Percentiles rank a stretch among this genome's conserved stretches.
These are phyloP conservation scores for Taphrorychus bicolor DNA, from an alignment of 2,888 invertebrate species.

Conservation along the genomic window DNA sequence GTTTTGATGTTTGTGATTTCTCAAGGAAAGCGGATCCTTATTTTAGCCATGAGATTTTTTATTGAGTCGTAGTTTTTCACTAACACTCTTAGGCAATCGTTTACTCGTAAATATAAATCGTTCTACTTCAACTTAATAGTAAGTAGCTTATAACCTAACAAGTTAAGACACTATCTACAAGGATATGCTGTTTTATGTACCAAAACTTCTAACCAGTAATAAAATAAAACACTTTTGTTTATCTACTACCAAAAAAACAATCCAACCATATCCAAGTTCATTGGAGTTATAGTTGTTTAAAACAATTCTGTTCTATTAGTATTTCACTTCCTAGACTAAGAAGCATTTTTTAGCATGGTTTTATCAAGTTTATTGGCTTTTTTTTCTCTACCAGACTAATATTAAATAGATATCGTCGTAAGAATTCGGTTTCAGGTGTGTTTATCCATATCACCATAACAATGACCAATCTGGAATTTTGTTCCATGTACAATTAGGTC, in stretches of 20 bases:
- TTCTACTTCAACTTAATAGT: background rate
- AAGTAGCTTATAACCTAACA: background rate
- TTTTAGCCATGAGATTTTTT: conserved; percentile 21
- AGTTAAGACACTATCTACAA: background rate
- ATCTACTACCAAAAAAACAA: too few species aligned
- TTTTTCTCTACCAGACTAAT: background rate
- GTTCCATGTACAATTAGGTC: too few species aligned
- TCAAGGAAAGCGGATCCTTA: conserved; percentile 25
- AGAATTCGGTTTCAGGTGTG: too few species aligned
- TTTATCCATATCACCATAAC: too few species aligned
- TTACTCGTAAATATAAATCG: background rate
- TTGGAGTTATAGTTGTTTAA: background rate
- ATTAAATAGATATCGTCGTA: background rate
- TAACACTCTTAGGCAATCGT: conserved; percentile 26
- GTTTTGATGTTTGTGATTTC: conserved; percentile 22
- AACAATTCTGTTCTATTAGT: background rate
- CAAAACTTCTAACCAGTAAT: background rate
- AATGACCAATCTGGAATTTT: too few species aligned
- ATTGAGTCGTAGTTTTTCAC: conserved; percentile 23
- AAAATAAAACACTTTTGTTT: too few species aligned
- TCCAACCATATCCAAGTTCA: too few species aligned
- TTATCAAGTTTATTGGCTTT: background rate
- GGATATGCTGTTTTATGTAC: background rate
- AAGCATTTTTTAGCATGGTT: background rate
- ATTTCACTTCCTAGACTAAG: background rate